These are phyloP conservation scores for Metaphire vulgaris DNA, from an alignment of 1,140 invertebrate species.

Conservation along the genomic window DNA sequence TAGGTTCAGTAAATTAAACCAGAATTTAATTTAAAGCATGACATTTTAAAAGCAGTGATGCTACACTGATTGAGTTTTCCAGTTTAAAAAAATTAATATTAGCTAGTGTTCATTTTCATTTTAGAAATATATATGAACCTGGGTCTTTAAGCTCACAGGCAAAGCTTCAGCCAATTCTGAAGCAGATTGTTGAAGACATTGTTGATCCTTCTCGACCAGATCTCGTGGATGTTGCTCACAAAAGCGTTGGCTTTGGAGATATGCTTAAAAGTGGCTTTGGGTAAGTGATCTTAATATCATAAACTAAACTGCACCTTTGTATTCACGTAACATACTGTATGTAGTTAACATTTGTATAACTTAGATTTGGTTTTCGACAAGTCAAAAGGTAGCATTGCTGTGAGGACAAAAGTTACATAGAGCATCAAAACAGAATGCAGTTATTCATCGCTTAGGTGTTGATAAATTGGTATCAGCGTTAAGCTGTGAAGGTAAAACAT, in stretches of 20 bases:
- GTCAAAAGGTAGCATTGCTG: too few species aligned
- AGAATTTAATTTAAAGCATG: too few species aligned
- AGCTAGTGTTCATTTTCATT: slow-evolving; percentile 9
- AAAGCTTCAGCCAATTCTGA: slow-evolving; percentile 40
- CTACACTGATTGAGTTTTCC: too few species aligned
- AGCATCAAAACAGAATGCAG: too few species aligned
- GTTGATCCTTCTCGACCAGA: slow-evolving; percentile 45
- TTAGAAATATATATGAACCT: slow-evolving; percentile 39
- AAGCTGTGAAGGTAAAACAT: too few species aligned
- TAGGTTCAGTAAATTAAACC: too few species aligned
- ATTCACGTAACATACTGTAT: background rate
- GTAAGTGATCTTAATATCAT: slow-evolving; percentile 36
- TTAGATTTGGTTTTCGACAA: too few species aligned
- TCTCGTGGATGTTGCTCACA: slow-evolving; percentile 47
- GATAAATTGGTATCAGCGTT: too few species aligned
- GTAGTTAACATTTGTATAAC: background rate
- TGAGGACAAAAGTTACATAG: too few species aligned
- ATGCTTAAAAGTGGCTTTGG: slow-evolving; percentile 52
- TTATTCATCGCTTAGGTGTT: too few species aligned
- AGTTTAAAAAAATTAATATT: too few species aligned
- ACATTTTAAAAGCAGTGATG: too few species aligned
- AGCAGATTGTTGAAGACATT: slow-evolving; percentile 45
- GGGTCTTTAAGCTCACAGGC: slow-evolving; percentile 41
- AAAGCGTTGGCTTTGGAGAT: slow-evolving; percentile 49
- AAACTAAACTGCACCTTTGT: background rate